A percentile compares a stretch with the other conserved stretches of the same genome.
Evolutionary conservation across 2,113 vertebrate genomes (phyloP).

Genomic region (Clinocottus analis): DNA sequence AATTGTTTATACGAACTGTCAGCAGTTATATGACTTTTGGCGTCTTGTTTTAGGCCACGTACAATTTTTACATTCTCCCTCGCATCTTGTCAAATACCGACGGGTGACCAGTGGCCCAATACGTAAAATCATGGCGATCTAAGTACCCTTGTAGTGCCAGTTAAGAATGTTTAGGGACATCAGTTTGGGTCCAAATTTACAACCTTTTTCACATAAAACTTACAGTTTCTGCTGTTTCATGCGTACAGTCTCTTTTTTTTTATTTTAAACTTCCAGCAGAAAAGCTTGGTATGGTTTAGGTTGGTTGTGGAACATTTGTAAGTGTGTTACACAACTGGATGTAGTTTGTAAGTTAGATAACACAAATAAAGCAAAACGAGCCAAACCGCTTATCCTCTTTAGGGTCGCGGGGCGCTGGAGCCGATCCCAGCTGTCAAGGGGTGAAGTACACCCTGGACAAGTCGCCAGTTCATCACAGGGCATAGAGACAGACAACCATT

Average conservation of each 20-base stretch:
- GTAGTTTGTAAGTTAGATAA: neutral
- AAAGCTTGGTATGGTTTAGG: too few relatives aligned
- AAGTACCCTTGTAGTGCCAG: neutral
- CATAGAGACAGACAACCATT: too few relatives aligned
- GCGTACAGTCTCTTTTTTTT: too few relatives aligned
- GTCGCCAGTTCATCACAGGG: too few relatives aligned
- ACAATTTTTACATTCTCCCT: neutral
- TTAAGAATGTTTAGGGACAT: neutral
- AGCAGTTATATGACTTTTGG: too few relatives aligned
- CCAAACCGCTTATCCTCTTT: too few relatives aligned
- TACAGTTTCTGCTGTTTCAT: neutral
- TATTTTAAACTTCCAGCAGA: too few relatives aligned
- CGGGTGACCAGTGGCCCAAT: neutral
- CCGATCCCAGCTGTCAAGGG: too few relatives aligned
- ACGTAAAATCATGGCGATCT: neutral
- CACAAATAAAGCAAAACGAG: neutral
- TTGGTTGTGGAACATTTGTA: too few relatives aligned
- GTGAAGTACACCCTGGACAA: too few relatives aligned
- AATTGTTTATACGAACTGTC: too few relatives aligned
- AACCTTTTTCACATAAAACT: neutral
- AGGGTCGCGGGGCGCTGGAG: too few relatives aligned
- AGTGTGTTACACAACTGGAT: neutral
- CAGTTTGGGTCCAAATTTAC: neutral
- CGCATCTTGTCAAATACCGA: neutral
- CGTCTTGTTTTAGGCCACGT: neutral